Evolutionary conservation across 2,113 vertebrate genomes (phyloP), one percentile per base, ranked within the genome.

Genomic region (Delphinus delphis): DNA sequence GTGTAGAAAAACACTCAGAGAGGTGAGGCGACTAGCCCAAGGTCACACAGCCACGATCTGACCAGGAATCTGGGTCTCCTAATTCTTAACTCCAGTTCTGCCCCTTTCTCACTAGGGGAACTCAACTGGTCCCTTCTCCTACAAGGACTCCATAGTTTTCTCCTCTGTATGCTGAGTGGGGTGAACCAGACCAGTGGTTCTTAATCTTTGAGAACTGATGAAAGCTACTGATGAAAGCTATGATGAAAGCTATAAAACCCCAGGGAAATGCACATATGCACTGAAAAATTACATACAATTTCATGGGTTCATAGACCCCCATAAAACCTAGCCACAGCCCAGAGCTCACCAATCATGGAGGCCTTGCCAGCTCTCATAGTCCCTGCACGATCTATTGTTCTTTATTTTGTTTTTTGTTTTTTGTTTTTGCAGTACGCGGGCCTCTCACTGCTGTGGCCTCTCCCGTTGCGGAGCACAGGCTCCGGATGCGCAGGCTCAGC

Each of bases 231-330:
- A 95, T 76, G 50, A 93, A 71, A 90, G 28, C 50, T 88, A 58
- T 90, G 80, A 94, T 41, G 41, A 41, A 41, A 41, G 41, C 41
- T 41, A 41, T 81, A 2, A 53, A 95, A 60, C 74, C 84, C 81
- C 36, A 25, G 80, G 44, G 77, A 91, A 96, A 93, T 73, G 65
- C 82, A 96, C 65, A 73, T 89, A 83, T 65, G 55, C 63, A 82
- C 86, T 83, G 86, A 95, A 90, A 92, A 90, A 97, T 86, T 93
- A 88, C 47, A 93, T 33, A 70, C 31, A 62, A 71, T 90, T 86
- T 84, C 89, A 53, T 65, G 47, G 73, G 89, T 84, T 97, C 80
- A 23, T 2, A 36, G 63, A 47, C 81, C 89, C 81, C 47, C 50
- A 25, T 91, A 90, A 89, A 96, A 74, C 81, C 53, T 68, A 38